These are phyloP conservation scores for Helicolenus hilgendorfi DNA, from an alignment of 2,797 vertebrate genomes.

Conservation along the genomic window DNA sequence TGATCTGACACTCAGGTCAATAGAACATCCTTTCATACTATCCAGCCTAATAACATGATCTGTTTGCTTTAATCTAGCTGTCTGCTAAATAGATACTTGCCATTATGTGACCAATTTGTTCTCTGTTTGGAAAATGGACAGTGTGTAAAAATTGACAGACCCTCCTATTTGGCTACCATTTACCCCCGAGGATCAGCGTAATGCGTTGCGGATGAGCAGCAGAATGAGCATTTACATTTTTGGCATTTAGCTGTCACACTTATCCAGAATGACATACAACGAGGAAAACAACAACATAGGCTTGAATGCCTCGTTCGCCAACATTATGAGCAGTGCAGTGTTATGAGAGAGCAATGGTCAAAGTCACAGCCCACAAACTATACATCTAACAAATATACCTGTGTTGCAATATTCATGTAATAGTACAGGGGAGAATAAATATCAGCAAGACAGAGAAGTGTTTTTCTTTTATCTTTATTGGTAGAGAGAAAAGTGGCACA, in stretches of 20 bases:
- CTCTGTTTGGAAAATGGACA: conserved; percentile 33
- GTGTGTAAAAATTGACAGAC: conserved; percentile 21
- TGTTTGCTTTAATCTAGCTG: conserved; percentile 53
- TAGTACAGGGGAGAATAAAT: conserved; percentile 8
- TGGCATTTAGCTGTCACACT: conserved; percentile 24
- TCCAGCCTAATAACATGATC: conserved; percentile 62
- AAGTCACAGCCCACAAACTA: conserved; percentile 9
- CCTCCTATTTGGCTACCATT: conserved; percentile 3
- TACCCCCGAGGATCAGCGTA: conserved; percentile 1
- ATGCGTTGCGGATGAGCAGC: conserved; percentile 32
- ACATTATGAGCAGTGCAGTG: background rate
- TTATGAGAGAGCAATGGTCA: background rate
- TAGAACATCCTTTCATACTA: conserved; percentile 73
- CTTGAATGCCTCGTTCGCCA: conserved; percentile 3
- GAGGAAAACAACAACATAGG: background rate
- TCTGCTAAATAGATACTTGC: conserved; percentile 60
- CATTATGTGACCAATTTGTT: conserved; percentile 51
- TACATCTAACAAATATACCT: conserved; percentile 25
- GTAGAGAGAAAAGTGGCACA: conserved; percentile 36
- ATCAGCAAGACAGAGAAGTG: conserved; percentile 12
- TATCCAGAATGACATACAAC: background rate
- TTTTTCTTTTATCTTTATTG: conserved; percentile 47
- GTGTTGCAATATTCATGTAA: conserved; percentile 39
- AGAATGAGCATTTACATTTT: conserved; percentile 33
- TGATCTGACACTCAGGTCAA: conserved; percentile 66